phyloP scores from a whole-genome alignment of 2,113 vertebrate genomes.

The Phainopepla nitens region DNA sequence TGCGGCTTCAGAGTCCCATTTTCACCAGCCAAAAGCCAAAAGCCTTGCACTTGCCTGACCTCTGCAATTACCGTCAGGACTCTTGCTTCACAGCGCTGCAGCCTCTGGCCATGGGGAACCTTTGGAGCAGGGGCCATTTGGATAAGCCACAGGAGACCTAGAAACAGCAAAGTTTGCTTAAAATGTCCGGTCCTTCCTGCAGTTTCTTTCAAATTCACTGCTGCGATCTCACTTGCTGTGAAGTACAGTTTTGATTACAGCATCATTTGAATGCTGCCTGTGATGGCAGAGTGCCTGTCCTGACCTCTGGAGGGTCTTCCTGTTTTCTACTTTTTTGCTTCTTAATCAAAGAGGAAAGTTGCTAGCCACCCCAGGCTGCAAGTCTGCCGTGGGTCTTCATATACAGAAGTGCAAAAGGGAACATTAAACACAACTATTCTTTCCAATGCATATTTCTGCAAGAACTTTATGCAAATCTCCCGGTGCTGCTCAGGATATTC shows the following conservation, averaged over 20 bases:
- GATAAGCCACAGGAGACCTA: background rate
- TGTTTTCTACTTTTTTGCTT: background rate
- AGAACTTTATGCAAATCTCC: background rate
- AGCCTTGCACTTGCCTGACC: constrained; percentile 27
- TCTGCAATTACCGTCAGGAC: background rate
- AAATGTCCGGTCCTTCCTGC: background rate
- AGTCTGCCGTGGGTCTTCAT: rapidly evolving
- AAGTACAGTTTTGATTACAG: background rate
- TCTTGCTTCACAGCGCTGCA: background rate
- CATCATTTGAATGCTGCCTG: background rate
- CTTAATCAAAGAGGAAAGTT: background rate
- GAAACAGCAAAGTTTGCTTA: background rate
- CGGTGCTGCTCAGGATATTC: background rate
- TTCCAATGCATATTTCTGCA: background rate
- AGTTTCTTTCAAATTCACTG: background rate
- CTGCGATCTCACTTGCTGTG: background rate
- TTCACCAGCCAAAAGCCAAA: constrained; percentile 23
- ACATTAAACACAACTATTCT: background rate
- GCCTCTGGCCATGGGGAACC: background rate
- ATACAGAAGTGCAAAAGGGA: background rate
- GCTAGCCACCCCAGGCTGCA: background rate
- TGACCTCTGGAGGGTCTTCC: background rate
- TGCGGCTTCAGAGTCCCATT: background rate
- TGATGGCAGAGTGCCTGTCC: background rate
- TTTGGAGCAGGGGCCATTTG: background rate